A percentile compares a stretch with the other conserved stretches of the same genome.
These are phyloP conservation scores for Drosophila malerkotliana DNA, from an alignment of 1,140 invertebrate genomes.

Conservation along the genomic window DNA sequence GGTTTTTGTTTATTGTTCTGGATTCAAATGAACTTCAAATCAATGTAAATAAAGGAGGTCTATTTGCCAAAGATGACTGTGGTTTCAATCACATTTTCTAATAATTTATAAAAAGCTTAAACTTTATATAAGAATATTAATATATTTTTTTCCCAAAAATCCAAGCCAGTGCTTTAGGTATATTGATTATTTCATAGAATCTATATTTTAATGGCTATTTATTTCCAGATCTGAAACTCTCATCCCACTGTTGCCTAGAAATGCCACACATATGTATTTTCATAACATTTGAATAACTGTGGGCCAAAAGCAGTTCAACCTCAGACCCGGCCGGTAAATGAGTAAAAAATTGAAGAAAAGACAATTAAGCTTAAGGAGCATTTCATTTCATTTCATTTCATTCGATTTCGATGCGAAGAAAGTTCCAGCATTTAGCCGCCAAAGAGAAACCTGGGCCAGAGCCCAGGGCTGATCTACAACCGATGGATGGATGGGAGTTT, in stretches of 20 bases:
- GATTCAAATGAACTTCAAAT: constrained; percentile 50
- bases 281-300: constrained; percentile 76
- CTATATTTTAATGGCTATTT: neutral
- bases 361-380: constrained; percentile 82
- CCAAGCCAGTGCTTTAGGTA: too few relatives aligned
- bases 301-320: constrained; percentile 53
- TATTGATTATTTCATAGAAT: neutral
- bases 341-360: constrained; percentile 69
- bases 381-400: constrained; percentile 70
- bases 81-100: constrained; percentile 17
- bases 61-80: constrained; percentile 48
- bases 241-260: constrained; percentile 42
- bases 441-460: constrained; percentile 60
- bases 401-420: constrained; percentile 69
- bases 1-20: constrained; percentile 71
- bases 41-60: constrained; percentile 64
- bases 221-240: neutral
- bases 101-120: neutral
- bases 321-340: constrained; percentile 60
- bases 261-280: constrained; percentile 68
- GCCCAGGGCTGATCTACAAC: constrained; percentile 62
- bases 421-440: constrained; percentile 55
- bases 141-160: neutral
- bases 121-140: too few relatives aligned
- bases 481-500: constrained; percentile 23